These are phyloP conservation scores for Lycocerus yunnanus DNA, from an alignment of 2,888 invertebrate genomes.

Conservation along the genomic window DNA sequence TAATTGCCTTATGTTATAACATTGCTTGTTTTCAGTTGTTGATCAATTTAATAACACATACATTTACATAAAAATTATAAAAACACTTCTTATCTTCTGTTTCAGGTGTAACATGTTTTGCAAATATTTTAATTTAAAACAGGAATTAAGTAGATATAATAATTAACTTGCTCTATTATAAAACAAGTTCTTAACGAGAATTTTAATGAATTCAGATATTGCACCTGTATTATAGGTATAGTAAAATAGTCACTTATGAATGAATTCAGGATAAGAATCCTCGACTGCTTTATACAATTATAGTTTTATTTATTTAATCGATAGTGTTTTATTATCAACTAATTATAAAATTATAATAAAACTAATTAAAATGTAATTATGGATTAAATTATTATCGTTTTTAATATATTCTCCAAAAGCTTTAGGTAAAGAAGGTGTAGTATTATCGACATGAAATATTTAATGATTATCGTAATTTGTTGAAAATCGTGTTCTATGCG, in stretches of 20 bases:
- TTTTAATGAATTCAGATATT: too few species aligned
- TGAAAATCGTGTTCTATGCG: conserved; percentile 6
- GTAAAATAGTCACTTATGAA: too few species aligned
- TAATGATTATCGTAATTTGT: not conserved
- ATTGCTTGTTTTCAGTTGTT: not conserved
- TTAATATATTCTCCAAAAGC: not conserved
- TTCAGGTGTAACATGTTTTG: not conserved
- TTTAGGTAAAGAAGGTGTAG: not conserved
- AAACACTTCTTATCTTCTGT: not conserved
- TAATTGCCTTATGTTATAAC: not conserved
- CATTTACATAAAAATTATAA: not conserved
- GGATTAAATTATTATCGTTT: not conserved
- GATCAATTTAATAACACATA: not conserved
- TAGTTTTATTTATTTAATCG: too few species aligned
- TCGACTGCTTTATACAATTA: too few species aligned
- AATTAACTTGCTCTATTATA: not conserved
- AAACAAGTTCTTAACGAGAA: too few species aligned
- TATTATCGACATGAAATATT: not conserved
- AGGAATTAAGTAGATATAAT: too few species aligned
- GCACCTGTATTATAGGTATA: too few species aligned
- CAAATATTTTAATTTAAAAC: not conserved
- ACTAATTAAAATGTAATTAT: not conserved
- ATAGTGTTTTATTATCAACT: not conserved
- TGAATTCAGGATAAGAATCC: too few species aligned
- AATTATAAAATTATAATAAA: not conserved